Conservation (phyloP, 2,888 invertebrate genomes). For the Trilocha varians region DNA sequence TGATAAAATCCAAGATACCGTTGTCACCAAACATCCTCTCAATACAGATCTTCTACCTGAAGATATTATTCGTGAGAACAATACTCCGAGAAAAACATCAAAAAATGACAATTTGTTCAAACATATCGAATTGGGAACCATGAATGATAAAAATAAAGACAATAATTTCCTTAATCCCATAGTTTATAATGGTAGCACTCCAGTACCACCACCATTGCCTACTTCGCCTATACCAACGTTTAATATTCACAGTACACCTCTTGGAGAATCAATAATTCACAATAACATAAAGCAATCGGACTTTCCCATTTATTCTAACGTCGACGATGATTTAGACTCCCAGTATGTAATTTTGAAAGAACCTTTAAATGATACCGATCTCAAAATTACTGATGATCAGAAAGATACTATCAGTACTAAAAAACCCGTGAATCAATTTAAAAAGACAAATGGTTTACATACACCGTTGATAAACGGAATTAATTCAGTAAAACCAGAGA, state of each 20-base stretch:
- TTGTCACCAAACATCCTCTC: constrained; percentile 65
- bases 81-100: constrained; percentile 33
- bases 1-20: constrained; percentile 68
- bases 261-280: constrained; percentile 22
- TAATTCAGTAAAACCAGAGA: constrained; percentile 28
- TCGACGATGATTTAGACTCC: constrained; percentile 21
- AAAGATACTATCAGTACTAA: constrained; percentile 44
- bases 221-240: constrained; percentile 53
- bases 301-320: constrained; percentile 27
- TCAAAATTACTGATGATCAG: constrained; percentile 40
- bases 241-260: constrained; percentile 38
- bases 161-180: constrained; percentile 15
- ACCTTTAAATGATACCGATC: constrained; percentile 34
- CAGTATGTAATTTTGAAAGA: constrained; percentile 29
- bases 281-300: constrained; percentile 29
- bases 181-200: constrained; percentile 26
- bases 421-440: too few relatives aligned
- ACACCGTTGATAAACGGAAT: constrained; percentile 44
- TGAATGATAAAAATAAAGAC: constrained; percentile 45
- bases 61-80: constrained; percentile 43
- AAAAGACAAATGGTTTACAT: constrained; percentile 36
- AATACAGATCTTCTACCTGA: constrained; percentile 46
- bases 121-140: neutral
- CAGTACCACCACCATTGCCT: constrained; percentile 55
- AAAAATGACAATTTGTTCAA: constrained; percentile 21